Evolutionary conservation across 2,797 vertebrate genomes (phyloP).

Genomic region (Malacoraja senta): DNA sequence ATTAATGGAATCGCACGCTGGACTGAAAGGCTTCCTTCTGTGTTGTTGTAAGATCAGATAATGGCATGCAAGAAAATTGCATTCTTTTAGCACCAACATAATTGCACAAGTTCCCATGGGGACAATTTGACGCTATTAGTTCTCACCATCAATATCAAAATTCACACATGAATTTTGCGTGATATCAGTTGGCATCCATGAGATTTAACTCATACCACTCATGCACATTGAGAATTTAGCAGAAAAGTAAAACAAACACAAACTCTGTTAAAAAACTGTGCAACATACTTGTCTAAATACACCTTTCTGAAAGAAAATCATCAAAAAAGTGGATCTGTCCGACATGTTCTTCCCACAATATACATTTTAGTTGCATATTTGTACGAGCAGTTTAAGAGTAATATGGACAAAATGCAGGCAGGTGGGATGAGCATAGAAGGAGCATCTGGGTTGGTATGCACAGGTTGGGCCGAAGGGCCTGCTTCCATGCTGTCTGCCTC

Average conservation of each 20-base stretch:
- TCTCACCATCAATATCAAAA: neutral
- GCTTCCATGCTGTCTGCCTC: too few relatives aligned
- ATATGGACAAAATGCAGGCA: too few relatives aligned
- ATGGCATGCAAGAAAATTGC: neutral
- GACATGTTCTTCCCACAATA: too few relatives aligned
- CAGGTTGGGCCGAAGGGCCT: too few relatives aligned
- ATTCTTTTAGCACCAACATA: neutral
- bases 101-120: neutral
- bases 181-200: neutral
- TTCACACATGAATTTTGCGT: neutral
- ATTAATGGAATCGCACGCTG: too few relatives aligned
- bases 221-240: too few relatives aligned
- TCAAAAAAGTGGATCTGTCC: neutral
- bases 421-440: too few relatives aligned
- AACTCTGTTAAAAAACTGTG: neutral
- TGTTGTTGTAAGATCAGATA: neutral
- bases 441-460: too few relatives aligned
- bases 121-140: neutral
- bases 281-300: neutral
- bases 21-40: too few relatives aligned
- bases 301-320: neutral
- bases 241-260: neutral
- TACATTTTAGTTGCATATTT: too few relatives aligned
- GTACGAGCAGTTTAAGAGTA: too few relatives aligned
- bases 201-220: too few relatives aligned